A percentile compares a stretch with the other conserved stretches of the same genome.
Conservation (phyloP, 2,888 invertebrate species). For the Athripsodes cinereus region DNA sequence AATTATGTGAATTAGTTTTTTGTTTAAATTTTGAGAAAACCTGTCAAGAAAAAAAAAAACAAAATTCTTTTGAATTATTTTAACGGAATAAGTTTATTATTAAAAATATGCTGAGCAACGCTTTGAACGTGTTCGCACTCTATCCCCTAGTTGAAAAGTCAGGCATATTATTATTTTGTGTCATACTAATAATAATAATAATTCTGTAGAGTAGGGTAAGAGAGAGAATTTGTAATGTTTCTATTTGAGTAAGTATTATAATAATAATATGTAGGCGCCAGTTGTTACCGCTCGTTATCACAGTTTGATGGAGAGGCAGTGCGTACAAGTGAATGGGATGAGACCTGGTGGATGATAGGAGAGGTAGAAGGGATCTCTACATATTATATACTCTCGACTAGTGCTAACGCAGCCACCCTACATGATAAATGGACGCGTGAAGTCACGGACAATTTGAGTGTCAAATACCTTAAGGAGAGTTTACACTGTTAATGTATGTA, state of each 20-base stretch:
- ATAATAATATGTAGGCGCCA: conserved; percentile 2
- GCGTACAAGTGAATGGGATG: background rate
- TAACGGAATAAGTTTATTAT: too few species aligned
- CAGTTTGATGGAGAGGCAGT: conserved; percentile 19
- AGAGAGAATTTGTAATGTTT: background rate
- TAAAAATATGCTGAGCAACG: too few species aligned
- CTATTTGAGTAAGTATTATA: background rate
- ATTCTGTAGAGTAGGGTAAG: background rate
- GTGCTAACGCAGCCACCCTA: conserved; percentile 9
- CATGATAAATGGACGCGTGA: conserved; percentile 22
- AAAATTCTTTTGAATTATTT: background rate
- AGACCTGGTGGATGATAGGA: background rate
- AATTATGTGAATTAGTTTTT: too few species aligned
- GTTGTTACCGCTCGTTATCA: conserved; percentile 17
- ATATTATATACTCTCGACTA: too few species aligned
- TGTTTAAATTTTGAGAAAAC: too few species aligned
- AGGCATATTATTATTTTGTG: conserved; percentile 1
- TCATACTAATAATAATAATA: background rate
- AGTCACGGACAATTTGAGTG: conserved; percentile 20
- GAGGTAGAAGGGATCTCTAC: background rate
- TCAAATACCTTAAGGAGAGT: conserved; percentile 19
- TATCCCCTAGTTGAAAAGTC: too few species aligned
- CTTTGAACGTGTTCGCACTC: too few species aligned
- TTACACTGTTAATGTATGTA: background rate
- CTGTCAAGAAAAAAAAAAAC: too few species aligned